Evolutionary conservation across 2,113 vertebrate genomes (phyloP).

Genomic region (Mus musculus): DNA sequence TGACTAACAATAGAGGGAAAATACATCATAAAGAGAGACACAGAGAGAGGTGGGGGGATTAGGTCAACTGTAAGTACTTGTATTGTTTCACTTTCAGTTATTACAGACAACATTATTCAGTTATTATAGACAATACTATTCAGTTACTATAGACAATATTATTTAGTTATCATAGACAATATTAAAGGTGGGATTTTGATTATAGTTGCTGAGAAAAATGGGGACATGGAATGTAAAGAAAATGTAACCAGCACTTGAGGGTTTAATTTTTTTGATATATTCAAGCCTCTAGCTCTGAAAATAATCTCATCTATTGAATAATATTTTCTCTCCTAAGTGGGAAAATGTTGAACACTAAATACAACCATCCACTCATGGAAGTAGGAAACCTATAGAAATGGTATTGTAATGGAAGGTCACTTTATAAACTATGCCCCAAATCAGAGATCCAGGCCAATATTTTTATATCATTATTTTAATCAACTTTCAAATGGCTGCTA

Average conservation of each 20-base stretch:
- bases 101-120: not conserved
- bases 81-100: conserved; percentile 23
- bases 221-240: not conserved
- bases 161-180: not conserved
- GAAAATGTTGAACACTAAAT: not conserved
- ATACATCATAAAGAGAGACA: not conserved
- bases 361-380: not conserved
- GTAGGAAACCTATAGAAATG: not conserved
- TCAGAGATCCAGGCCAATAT: not conserved
- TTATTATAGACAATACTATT: too few relatives aligned
- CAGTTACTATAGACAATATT: not conserved
- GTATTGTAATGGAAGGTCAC: not conserved
- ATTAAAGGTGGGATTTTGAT: not conserved
- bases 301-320: not conserved
- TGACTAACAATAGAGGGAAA: not conserved
- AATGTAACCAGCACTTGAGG: not conserved
- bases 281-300: not conserved
- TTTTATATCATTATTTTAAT: not conserved
- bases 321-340: not conserved
- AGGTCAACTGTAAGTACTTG: not conserved
- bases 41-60: not conserved
- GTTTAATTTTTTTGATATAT: not conserved
- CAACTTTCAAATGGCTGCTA: not conserved
- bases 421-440: not conserved
- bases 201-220: not conserved